Conservation (phyloP, 1,140 invertebrate genomes). For the Drosophila tristis region DNA sequence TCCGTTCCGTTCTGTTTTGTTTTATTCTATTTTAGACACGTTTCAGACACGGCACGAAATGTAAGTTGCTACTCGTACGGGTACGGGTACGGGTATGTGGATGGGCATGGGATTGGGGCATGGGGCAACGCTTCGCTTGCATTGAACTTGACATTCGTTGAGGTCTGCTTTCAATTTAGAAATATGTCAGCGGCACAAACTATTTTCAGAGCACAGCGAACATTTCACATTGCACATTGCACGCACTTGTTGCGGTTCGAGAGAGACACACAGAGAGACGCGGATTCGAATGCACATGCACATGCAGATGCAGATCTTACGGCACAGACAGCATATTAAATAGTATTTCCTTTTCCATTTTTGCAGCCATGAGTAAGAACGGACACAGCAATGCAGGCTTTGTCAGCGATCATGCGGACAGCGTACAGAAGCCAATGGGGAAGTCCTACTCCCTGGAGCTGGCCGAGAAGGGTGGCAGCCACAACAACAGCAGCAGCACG, state of each 20-base stretch:
- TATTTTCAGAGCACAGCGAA: slow-evolving; percentile 56
- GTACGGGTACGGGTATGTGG: slow-evolving; percentile 8
- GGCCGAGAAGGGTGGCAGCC: slow-evolving; percentile 80
- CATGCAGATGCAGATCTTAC: neutral
- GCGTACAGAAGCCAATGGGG: slow-evolving; percentile 45
- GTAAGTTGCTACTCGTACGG: slow-evolving; percentile 17
- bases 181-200: slow-evolving; percentile 64
- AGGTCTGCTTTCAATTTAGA: slow-evolving; percentile 75
- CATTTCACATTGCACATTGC: slow-evolving; percentile 52
- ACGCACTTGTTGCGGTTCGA: slow-evolving; percentile 53
- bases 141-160: slow-evolving; percentile 78
- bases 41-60: slow-evolving; percentile 60
- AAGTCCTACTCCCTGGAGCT: slow-evolving; percentile 84
- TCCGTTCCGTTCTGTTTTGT: slow-evolving; percentile 13
- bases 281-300: slow-evolving; percentile 1
- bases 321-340: neutral
- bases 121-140: slow-evolving; percentile 55
- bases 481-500: slow-evolving; percentile 48
- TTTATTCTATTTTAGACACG: slow-evolving; percentile 66
- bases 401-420: slow-evolving; percentile 72
- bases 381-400: slow-evolving; percentile 79
- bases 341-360: neutral
- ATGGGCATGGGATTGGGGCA: slow-evolving; percentile 19
- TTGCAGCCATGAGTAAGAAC: slow-evolving; percentile 77
- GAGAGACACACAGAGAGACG: slow-evolving; percentile 5